Base-by-base conservation (phyloP, 2,797 vertebrate genomes). In the Mastacembelus armatus region DNA sequence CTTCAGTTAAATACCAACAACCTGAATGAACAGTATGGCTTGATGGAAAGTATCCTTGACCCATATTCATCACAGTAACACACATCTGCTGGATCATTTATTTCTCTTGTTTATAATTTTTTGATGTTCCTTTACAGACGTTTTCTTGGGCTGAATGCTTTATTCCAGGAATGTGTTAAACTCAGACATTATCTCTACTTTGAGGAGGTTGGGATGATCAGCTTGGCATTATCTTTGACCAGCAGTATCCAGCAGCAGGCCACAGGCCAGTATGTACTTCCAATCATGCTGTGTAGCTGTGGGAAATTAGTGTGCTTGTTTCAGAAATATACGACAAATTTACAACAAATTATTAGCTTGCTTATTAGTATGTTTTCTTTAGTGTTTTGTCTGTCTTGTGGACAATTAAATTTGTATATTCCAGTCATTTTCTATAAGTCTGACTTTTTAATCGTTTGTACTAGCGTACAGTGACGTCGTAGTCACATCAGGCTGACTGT, bases 1-100 rank as follows among this genome's bases (percentile, higher is more conserved):
- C 69, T 72, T 83, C 71, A 77, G 71, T 49, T 63, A 57, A 78
- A 74, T 82, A 83, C 84, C 71, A 82, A 63, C 79, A 78, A 33
- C 29, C 54, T 56, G 42, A 66, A 77, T 50, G 66, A n/a, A n/a
- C n/a, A n/a, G n/a, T 66, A 68, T 48, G 45, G 47, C 42, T 66
- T 60, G 38, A 66, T 75, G 72, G 54, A 73, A 58, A 57, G 19
- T 48, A 64, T 22, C 67, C 70, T 71, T 75, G 60, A 66, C 29
- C 35, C 2, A 16, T 16, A 42, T 16, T 66, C 16, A 21, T 27
- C 38, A 50, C 45, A 35, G 51, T 56, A 60, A 67, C 27, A 16
- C 27, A 42, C n/a, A 26, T 26, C 45, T 39, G 27, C 49, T 54
- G 45, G 36, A 63, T 30, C 36, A 43, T 50, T 65, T 55, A 44